phyloP scores from a whole-genome alignment of 2,888 invertebrate genomes.

The Drosophila phalerata region DNA sequence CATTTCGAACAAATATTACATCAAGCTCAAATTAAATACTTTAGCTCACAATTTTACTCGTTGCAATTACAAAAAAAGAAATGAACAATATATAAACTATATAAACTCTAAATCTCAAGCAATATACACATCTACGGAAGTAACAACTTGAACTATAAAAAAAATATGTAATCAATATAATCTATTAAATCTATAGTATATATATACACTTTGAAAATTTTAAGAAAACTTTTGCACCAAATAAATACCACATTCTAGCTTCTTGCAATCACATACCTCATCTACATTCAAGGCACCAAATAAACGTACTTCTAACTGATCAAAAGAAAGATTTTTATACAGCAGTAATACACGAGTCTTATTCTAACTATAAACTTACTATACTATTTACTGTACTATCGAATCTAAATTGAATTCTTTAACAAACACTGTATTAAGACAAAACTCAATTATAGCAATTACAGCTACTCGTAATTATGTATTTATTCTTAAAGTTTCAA shows the following conservation, averaged over 20 bases:
- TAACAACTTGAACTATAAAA: constrained; percentile 25
- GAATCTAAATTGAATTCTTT: constrained; percentile 27
- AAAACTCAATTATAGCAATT: constrained; percentile 36
- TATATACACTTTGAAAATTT: constrained; percentile 43
- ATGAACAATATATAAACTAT: constrained; percentile 3
- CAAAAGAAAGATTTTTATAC: constrained; percentile 52
- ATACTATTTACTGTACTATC: constrained; percentile 16
- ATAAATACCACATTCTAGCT: constrained; percentile 59
- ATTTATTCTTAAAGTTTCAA: constrained; percentile 33
- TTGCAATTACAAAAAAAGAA: constrained; percentile 32
- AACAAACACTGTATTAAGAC: constrained; percentile 34
- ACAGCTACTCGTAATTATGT: constrained; percentile 3
- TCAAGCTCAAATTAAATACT: constrained; percentile 56
- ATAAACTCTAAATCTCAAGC: constrained; percentile 44
- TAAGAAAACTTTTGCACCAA: constrained; percentile 60
- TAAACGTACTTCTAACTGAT: constrained; percentile 54
- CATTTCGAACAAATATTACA: background rate
- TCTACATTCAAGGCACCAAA: constrained; percentile 75
- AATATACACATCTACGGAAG: constrained; percentile 51
- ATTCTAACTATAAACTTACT: constrained; percentile 12
- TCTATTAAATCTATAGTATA: constrained; percentile 39
- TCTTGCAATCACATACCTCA: constrained; percentile 74
- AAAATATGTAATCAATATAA: constrained; percentile 23
- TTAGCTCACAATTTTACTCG: constrained; percentile 38
- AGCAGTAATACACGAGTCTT: constrained; percentile 13